phyloP scores from a whole-genome alignment of 2,113 vertebrate species.

The Mobula birostris region DNA sequence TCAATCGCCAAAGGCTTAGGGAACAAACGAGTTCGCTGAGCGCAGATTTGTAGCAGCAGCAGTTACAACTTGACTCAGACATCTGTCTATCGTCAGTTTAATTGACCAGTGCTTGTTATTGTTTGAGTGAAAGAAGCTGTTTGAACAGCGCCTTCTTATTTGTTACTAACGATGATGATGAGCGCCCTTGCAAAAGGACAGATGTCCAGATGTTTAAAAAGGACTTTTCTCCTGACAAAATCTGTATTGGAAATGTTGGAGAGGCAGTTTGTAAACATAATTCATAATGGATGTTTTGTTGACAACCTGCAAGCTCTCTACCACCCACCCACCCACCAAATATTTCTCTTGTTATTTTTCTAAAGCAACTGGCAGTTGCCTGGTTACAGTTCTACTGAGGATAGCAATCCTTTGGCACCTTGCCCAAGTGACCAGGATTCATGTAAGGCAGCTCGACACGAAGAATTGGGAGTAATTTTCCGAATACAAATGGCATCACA shows the following conservation, averaged over 20 bases:
- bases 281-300: neutral
- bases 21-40: neutral
- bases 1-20: constrained; percentile 9
- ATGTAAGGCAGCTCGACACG: neutral
- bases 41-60: constrained; percentile 24
- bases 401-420: neutral
- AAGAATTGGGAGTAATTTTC: neutral
- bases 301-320: neutral
- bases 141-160: neutral
- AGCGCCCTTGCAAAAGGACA: neutral
- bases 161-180: neutral
- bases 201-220: constrained; percentile 14
- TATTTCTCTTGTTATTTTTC: neutral
- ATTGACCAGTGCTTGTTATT: constrained; percentile 25
- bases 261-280: constrained; percentile 2
- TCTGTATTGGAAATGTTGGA: neutral
- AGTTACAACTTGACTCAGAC: constrained; percentile 12
- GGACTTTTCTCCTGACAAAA: neutral
- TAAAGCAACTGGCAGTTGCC: neutral
- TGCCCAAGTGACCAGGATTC: neutral
- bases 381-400: neutral
- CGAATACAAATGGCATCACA: neutral
- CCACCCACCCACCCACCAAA: neutral
- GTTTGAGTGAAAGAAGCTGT: constrained; percentile 31
- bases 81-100: constrained; percentile 26